Percentiles rank a stretch among this genome's conserved stretches.
Evolutionary conservation across 1,140 invertebrate species (phyloP).

Genomic region (Apis laboriosa): DNA sequence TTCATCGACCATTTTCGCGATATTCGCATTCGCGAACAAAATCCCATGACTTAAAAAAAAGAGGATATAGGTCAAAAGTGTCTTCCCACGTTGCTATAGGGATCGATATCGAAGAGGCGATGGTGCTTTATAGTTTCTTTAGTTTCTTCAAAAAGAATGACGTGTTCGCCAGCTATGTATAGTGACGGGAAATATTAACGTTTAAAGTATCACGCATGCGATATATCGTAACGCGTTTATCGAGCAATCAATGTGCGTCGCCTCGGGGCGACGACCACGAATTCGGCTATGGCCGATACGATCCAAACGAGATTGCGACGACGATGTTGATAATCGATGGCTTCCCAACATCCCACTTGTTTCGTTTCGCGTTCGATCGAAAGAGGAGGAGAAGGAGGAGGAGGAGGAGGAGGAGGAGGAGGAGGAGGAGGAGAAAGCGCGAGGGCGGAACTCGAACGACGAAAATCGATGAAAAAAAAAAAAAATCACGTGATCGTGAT

Average conservation of each 20-base stretch:
- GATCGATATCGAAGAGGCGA: slow-evolving; percentile 56
- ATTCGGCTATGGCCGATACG: neutral
- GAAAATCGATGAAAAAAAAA: too few species aligned
- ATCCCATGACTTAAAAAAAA: too few species aligned
- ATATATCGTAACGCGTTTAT: slow-evolving; percentile 27
- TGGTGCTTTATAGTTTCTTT: slow-evolving; percentile 65
- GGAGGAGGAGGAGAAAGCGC: neutral
- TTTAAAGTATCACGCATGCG: slow-evolving; percentile 62
- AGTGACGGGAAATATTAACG: slow-evolving; percentile 68
- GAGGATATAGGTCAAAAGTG: too few species aligned
- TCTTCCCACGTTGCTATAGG: neutral
- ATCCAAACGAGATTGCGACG: too few species aligned
- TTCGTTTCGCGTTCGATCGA: too few species aligned
- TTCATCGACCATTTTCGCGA: too few species aligned
- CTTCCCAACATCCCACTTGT: too few species aligned
- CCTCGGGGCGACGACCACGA: slow-evolving; percentile 11
- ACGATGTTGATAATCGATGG: too few species aligned
- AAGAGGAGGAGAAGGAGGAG: neutral
- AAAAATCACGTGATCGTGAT: too few species aligned
- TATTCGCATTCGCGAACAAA: too few species aligned
- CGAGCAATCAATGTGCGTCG: neutral
- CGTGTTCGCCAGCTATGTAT: slow-evolving; percentile 77
- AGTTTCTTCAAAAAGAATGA: slow-evolving; percentile 79
- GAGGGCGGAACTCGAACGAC: neutral
- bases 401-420: too few species aligned